phyloP scores from a whole-genome alignment of 2,797 vertebrate genomes.

The Silurus aristotelis region DNA sequence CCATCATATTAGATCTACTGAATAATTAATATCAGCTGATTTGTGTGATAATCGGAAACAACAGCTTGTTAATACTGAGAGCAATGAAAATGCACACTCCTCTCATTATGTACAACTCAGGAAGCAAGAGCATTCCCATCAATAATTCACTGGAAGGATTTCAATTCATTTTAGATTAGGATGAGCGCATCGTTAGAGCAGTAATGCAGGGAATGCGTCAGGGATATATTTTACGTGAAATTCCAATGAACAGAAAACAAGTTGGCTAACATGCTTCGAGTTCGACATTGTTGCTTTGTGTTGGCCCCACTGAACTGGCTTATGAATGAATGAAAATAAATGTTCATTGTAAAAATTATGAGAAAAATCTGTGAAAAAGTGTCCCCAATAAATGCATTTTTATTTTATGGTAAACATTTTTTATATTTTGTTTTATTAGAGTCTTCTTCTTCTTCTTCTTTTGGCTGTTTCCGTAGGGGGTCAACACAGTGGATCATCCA shows the following conservation, averaged over 20 bases:
- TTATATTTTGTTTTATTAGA: no score
- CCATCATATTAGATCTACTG: background rate
- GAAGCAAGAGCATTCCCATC: conserved; percentile 73
- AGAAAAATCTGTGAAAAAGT: no score
- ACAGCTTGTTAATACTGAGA: conserved; percentile 26
- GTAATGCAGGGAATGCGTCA: conserved; percentile 12
- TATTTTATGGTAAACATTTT: no score
- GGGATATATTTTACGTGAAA: background rate
- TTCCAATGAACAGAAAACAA: conserved; percentile 2
- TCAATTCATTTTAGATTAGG: conserved; percentile 32
- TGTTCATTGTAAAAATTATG: no score
- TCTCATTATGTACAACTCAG: conserved; percentile 27
- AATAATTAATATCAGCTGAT: conserved; percentile 22
- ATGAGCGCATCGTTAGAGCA: background rate
- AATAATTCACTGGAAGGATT: conserved; percentile 72
- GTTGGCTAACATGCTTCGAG: background rate
- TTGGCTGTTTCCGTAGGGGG: no score
- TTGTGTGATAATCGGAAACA: conserved; percentile 28
- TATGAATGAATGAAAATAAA: background rate
- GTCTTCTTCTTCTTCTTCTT: no score
- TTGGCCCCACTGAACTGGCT: background rate
- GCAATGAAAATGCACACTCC: conserved; percentile 21
- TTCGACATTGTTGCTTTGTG: background rate
- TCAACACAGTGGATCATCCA: no score
- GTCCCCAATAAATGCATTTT: no score